Base-by-base conservation (phyloP, 2,797 vertebrate genomes). In the Synaphobranchus kaupii region DNA sequence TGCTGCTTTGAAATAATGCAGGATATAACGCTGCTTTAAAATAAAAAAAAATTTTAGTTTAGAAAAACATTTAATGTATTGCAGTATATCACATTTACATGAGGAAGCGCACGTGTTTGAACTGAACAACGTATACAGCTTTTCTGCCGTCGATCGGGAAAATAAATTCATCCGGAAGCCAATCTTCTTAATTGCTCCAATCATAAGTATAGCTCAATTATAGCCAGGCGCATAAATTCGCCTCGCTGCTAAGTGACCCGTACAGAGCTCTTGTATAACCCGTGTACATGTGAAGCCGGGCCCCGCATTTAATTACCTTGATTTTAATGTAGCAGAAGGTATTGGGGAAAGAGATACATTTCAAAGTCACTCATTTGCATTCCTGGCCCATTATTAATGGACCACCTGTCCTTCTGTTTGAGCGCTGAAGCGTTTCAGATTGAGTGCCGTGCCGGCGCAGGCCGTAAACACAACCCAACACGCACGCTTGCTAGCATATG, bases 301-400 rank as follows among this genome's bases (percentile, higher is more conserved):
- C 2, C 8, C 20, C 22, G 44, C 39, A 44, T 78, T 39, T 78
- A 78, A 44, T 78, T 44, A 44, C 4, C 31, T 47, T 47, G 73
- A 20, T 78, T 78, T 22, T 80, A 25, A 80, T 48, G 10, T 25
- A 80, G 44, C 76, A 80, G 76, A 12, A 47, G 76, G 44, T 8
- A 9, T 48, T 39, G 6, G 22, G 71, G 12, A 6, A 78, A 78
- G 47, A 44, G 76, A 48, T 80, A n/a, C 76, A 47, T 80, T 47
- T 80, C 39, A 80, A 80, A 80, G 44, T 80, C 76, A 80, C 6
- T 80, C 17, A 48, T 48, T 80, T 48, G 76, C 76, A 80, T 80
- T 47, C n/a, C 10, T n/a, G 39, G 6, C 48, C 4, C 44, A 47
- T 80, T 80, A 80, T 48, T 80, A 8, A 80, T 80, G 76, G 22